Percentiles rank a stretch among this genome's conserved stretches.
phyloP scores from a whole-genome alignment of 2,888 invertebrate species.

The Tenthredo scrophulariae region DNA sequence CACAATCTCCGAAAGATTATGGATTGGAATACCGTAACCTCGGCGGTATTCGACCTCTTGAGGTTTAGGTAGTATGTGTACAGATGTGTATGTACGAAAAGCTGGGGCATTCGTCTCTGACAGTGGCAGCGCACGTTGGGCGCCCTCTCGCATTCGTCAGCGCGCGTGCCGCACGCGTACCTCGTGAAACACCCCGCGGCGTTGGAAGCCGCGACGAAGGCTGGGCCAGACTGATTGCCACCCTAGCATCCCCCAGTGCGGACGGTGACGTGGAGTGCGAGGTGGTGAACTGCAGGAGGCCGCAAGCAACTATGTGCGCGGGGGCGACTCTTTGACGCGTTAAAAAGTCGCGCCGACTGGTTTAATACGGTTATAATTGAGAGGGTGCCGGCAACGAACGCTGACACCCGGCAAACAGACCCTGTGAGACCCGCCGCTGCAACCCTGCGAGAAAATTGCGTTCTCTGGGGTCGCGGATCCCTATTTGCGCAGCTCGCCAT shows the following conservation, averaged over 20 bases:
- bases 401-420: slow-evolving; percentile 28
- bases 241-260: slow-evolving; percentile 12
- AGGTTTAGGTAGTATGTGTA: neutral
- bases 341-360: slow-evolving; percentile 47
- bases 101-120: slow-evolving; percentile 46
- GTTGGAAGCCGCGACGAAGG: slow-evolving; percentile 42
- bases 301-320: neutral
- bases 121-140: slow-evolving; percentile 25
- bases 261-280: neutral
- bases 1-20: neutral
- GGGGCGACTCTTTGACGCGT: slow-evolving; percentile 45
- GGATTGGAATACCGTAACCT: neutral
- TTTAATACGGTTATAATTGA: slow-evolving; percentile 52
- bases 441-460: slow-evolving; percentile 42
- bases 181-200: slow-evolving; percentile 23
- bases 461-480: neutral
- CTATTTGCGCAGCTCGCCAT: neutral
- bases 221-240: slow-evolving; percentile 52
- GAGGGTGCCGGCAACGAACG: slow-evolving; percentile 45
- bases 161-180: slow-evolving; percentile 44
- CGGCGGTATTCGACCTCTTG: neutral
- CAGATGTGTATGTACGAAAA: neutral
- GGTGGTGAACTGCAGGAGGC: neutral
- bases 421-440: neutral
- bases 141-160: slow-evolving; percentile 45